Conservation (phyloP, 2,113 vertebrate genomes). For the Calidris pugnax region DNA sequence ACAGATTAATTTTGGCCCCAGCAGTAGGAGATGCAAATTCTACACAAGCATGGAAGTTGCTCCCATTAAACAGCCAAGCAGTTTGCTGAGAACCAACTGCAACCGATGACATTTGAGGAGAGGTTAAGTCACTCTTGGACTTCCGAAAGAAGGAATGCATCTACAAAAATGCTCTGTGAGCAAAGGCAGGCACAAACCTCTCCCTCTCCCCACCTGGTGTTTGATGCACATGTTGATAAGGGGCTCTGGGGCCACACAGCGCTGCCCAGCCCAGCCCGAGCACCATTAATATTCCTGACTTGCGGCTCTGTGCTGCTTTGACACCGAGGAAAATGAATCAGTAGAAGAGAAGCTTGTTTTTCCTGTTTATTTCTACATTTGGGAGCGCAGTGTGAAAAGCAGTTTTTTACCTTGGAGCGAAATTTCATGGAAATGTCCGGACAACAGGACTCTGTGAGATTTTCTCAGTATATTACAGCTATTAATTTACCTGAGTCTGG, state of each 20-base stretch:
- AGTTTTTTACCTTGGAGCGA: not conserved
- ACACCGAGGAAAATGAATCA: not conserved
- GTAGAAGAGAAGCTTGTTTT: not conserved
- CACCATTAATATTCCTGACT: not conserved
- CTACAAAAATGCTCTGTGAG: not conserved
- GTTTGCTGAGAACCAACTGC: not conserved
- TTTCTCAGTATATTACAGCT: not conserved
- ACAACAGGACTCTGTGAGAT: not conserved
- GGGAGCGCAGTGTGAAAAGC: not conserved
- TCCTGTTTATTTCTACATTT: conserved; percentile 5
- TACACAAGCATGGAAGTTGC: not conserved
- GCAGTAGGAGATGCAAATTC: not conserved
- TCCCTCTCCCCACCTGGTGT: not conserved
- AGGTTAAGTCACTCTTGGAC: not conserved
- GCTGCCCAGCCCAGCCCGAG: not conserved
- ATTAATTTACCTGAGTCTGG: not conserved
- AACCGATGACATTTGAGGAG: not conserved
- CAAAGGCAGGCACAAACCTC: not conserved
- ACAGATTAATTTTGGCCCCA: not conserved
- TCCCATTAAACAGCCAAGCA: not conserved
- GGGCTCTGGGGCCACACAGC: not conserved
- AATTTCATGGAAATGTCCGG: not conserved
- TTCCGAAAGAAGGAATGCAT: not conserved
- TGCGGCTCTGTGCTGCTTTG: not conserved
- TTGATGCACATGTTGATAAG: not conserved